phyloP scores from a whole-genome alignment of 2,113 vertebrate genomes.

The Machaerirhynchus nigripectus region DNA sequence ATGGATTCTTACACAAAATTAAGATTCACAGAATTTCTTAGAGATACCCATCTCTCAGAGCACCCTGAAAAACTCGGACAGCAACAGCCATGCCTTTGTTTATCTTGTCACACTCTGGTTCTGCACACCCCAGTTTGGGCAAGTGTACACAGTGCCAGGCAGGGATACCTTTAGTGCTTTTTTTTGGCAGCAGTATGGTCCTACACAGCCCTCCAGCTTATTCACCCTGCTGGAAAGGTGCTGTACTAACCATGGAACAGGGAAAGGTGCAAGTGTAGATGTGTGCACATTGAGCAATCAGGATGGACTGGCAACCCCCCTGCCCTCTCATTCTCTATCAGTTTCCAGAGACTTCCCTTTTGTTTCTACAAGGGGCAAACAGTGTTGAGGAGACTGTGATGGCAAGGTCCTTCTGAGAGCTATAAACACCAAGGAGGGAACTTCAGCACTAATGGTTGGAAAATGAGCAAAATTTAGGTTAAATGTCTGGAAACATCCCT shows the following conservation, averaged over 20 bases:
- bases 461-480: slow-evolving; percentile 51
- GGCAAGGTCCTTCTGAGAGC: background rate
- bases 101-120: background rate
- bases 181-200: background rate
- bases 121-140: background rate
- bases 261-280: background rate
- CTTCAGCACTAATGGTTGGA: background rate
- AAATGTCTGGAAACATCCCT: slow-evolving; percentile 49
- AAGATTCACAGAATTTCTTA: background rate
- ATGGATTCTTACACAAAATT: background rate
- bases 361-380: background rate
- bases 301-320: background rate
- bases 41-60: background rate
- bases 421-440: background rate
- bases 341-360: background rate
- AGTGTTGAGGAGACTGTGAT: background rate
- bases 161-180: background rate
- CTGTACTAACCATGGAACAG: background rate
- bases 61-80: background rate
- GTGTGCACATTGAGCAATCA: rapidly evolving
- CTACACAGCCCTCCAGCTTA: background rate
- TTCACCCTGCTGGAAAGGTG: background rate
- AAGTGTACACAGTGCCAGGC: background rate
- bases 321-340: background rate
- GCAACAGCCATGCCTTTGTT: background rate